Evolutionary conservation across 2,113 vertebrate species (phyloP).

Genomic region (Glaucidium brasilianum): DNA sequence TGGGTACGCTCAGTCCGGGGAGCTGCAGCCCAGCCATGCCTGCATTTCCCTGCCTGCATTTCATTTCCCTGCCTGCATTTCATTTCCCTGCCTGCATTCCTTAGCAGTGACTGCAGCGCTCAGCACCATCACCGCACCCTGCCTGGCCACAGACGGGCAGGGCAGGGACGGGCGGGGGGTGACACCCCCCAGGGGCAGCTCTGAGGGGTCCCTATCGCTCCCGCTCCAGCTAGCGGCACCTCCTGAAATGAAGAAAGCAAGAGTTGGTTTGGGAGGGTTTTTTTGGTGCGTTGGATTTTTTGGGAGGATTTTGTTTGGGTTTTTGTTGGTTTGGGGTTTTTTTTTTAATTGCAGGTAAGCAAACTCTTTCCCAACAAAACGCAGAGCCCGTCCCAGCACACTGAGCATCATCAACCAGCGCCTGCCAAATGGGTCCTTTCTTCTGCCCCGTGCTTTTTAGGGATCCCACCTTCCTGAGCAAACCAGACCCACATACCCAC

Average conservation of each 20-base stretch:
- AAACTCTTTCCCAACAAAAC: not conserved
- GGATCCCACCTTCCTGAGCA: not conserved
- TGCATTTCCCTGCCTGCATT: not conserved
- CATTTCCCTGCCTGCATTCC: not conserved
- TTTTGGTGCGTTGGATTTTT: too few relatives aligned
- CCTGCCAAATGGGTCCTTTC: not conserved
- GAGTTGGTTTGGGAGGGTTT: not conserved
- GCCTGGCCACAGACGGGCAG: not conserved
- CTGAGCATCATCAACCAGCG: not conserved
- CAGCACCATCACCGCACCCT: not conserved
- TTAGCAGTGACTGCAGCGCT: not conserved
- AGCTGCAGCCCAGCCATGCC: not conserved
- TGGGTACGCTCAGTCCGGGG: not conserved
- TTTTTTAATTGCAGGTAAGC: not conserved
- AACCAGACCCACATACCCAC: rapidly evolving
- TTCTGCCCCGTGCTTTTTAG: rapidly evolving
- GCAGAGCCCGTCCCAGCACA: not conserved
- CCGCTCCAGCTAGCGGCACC: not conserved
- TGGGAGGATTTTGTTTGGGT: not conserved
- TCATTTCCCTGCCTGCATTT: too few relatives aligned
- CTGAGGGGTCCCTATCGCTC: not conserved
- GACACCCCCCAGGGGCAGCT: not conserved
- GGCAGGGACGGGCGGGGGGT: not conserved
- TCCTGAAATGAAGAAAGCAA: not conserved
- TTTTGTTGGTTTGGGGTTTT: too few relatives aligned